Conservation (phyloP, 2,888 invertebrate species). For the Aleiodes testaceus region DNA sequence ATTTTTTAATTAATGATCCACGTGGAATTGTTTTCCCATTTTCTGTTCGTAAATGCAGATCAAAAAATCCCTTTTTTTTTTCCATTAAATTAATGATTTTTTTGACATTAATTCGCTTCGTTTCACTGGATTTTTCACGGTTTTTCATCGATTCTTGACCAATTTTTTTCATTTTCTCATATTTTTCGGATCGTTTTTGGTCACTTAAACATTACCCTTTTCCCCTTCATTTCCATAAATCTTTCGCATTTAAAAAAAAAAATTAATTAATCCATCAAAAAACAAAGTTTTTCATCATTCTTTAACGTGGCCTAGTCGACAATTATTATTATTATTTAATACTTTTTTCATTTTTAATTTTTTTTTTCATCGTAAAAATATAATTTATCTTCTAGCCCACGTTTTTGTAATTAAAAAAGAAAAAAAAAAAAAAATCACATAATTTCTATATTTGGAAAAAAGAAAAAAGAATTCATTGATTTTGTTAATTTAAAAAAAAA, state of each 20-base stretch:
- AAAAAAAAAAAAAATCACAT: background rate
- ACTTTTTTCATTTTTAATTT: background rate
- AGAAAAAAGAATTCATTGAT: slow-evolving; percentile 28
- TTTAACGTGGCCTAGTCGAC: slow-evolving; percentile 11
- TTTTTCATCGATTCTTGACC: background rate
- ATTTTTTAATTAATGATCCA: background rate
- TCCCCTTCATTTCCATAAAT: slow-evolving; percentile 4
- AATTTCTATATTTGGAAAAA: slow-evolving; percentile 25
- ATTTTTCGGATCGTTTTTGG: slow-evolving; percentile 15
- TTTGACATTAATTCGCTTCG: too few relatives aligned
- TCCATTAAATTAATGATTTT: too few relatives aligned
- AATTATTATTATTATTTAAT: background rate
- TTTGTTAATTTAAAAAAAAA: slow-evolving; percentile 9
- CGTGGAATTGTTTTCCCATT: too few relatives aligned
- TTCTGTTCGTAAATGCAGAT: too few relatives aligned
- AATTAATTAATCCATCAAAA: background rate
- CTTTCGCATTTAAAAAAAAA: slow-evolving; percentile 8
- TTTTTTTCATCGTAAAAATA: background rate
- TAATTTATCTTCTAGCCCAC: slow-evolving; percentile 20
- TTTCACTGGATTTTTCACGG: background rate
- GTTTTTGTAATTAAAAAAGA: too few relatives aligned
- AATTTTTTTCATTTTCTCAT: background rate
- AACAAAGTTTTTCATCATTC: background rate
- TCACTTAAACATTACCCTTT: slow-evolving; percentile 32
- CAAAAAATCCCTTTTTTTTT: too few relatives aligned